Conservation (phyloP, 2,113 vertebrate genomes). For the Todiramphus chloris region DNA sequence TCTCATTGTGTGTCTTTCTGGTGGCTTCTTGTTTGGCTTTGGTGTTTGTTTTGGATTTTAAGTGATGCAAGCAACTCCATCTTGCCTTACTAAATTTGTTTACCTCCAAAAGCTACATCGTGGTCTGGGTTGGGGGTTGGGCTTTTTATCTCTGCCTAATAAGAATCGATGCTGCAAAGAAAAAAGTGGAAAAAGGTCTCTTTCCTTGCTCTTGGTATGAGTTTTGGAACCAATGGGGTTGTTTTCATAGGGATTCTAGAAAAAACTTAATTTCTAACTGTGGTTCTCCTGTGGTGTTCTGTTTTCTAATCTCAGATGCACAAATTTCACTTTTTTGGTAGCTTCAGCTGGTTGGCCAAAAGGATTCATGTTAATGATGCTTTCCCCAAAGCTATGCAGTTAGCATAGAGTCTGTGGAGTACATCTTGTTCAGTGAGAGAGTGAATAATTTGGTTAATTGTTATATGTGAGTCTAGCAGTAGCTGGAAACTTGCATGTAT, state of each 20-base stretch:
- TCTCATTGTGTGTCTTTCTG: not conserved
- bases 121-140: not conserved
- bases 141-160: not conserved
- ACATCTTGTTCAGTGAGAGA: not conserved
- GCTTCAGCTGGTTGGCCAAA: not conserved
- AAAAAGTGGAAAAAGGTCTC: not conserved
- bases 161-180: not conserved
- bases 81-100: not conserved
- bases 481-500: not conserved
- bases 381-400: not conserved
- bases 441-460: not conserved
- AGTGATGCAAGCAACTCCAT: not conserved
- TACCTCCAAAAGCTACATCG: not conserved
- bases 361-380: not conserved
- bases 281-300: not conserved
- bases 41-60: not conserved
- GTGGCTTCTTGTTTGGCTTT: not conserved
- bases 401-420: not conserved
- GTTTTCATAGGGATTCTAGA: not conserved
- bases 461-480: not conserved
- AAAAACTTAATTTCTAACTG: not conserved
- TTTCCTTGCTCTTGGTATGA: not conserved
- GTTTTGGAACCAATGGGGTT: not conserved
- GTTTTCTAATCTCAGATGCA: not conserved
- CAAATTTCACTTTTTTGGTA: not conserved